A percentile compares a stretch with the other conserved stretches of the same genome.
Conservation (phyloP, 2,113 vertebrate species). For the Solea solea region DNA sequence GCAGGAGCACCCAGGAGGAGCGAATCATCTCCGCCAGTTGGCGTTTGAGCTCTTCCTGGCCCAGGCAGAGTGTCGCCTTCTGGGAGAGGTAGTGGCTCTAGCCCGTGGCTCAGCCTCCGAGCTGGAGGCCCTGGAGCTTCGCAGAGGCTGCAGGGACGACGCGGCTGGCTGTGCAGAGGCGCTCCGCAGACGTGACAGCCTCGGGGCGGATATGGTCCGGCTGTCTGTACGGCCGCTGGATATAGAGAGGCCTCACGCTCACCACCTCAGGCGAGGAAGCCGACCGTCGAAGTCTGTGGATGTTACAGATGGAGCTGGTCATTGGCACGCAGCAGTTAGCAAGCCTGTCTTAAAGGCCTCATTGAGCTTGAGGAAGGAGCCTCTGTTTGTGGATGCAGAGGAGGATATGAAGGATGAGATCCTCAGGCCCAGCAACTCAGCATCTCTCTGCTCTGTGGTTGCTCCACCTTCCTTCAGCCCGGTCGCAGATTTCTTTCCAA, state of each 20-base stretch:
- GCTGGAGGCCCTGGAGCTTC: slow-evolving; percentile 88
- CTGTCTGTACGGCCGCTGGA: slow-evolving; percentile 88
- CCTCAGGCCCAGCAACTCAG: slow-evolving; percentile 86
- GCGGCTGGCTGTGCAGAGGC: slow-evolving; percentile 89
- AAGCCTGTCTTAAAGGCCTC: slow-evolving; percentile 91
- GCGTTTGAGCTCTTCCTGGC: slow-evolving; percentile 96
- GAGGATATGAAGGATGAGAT: slow-evolving; percentile 94
- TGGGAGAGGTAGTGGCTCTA: slow-evolving; percentile 90
- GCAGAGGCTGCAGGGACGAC: slow-evolving; percentile 87
- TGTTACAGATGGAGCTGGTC: slow-evolving; percentile 90
- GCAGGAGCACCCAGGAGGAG: slow-evolving; percentile 79
- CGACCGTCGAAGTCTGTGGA: slow-evolving; percentile 95
- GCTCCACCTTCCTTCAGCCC: slow-evolving; percentile 86
- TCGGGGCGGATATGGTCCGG: slow-evolving; percentile 84
- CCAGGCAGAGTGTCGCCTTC: slow-evolving; percentile 93
- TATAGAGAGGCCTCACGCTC: slow-evolving; percentile 86
- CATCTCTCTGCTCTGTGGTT: slow-evolving; percentile 88
- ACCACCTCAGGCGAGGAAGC: slow-evolving; percentile 88
- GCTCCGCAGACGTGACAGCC: slow-evolving; percentile 86
- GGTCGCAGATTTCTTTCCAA: slow-evolving; percentile 85
- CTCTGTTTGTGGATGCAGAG: slow-evolving; percentile 84
- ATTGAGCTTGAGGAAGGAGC: slow-evolving; percentile 91
- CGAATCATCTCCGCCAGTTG: slow-evolving; percentile 87
- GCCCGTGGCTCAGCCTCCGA: slow-evolving; percentile 91
- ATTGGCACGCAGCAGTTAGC: slow-evolving; percentile 87